Evolutionary conservation across 2,888 invertebrate genomes (phyloP).

Genomic region (Tachina grossa): DNA sequence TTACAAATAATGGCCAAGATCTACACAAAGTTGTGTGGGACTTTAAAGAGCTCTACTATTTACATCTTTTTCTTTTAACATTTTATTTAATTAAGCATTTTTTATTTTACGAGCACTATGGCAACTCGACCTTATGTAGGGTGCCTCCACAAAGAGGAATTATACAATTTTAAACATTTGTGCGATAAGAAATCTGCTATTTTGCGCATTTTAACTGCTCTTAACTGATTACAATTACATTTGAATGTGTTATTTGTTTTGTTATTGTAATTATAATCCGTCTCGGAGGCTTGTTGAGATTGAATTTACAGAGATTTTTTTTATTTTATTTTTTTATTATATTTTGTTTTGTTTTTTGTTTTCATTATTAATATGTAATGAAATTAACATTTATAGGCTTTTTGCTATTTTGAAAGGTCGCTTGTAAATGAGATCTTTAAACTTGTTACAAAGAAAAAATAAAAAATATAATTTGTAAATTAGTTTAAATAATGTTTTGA

Average conservation of each 20-base stretch:
- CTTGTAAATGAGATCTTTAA: conserved; percentile 10
- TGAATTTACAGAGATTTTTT: not conserved
- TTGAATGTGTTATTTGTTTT: conserved; percentile 19
- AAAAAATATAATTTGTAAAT: not conserved
- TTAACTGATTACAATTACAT: conserved; percentile 51
- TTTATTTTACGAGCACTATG: not conserved
- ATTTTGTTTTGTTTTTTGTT: not conserved
- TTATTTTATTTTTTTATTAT: not conserved
- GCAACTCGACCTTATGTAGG: not conserved
- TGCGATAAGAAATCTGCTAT: conserved; percentile 60
- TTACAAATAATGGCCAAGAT: too few relatives aligned
- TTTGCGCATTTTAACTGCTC: conserved; percentile 58
- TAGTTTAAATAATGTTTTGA: conserved; percentile 2
- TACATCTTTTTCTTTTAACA: not conserved
- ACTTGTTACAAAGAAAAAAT: not conserved
- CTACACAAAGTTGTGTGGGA: not conserved
- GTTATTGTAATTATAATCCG: not conserved
- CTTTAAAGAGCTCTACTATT: not conserved
- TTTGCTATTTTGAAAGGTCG: conserved; percentile 25
- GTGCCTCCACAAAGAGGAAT: not conserved
- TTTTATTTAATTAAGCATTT: too few relatives aligned
- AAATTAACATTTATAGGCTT: conserved; percentile 20
- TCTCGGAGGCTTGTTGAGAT: not conserved
- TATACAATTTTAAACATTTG: conserved; percentile 8
- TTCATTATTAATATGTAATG: not conserved